phyloP scores from a whole-genome alignment of 2,797 vertebrate genomes.

The Macropus fuliginosus region DNA sequence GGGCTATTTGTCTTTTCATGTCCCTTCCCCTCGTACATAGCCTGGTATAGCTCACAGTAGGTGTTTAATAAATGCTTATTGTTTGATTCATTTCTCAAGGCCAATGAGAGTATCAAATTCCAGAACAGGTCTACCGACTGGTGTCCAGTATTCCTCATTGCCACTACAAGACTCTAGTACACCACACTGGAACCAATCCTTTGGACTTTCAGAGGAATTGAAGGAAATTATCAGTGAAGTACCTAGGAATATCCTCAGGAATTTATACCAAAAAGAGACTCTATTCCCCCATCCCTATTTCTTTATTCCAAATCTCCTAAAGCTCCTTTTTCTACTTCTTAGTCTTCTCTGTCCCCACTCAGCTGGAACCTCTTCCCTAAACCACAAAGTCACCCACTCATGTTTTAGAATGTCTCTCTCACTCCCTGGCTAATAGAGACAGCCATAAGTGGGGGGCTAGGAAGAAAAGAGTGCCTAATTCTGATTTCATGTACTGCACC shows the following conservation, averaged over 20 bases:
- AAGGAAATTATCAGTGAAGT: neutral
- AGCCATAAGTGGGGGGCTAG: no score
- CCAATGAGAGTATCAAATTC: neutral
- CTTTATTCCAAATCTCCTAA: neutral
- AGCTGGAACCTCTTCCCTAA: neutral
- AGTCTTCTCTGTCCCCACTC: neutral
- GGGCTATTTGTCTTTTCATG: no score
- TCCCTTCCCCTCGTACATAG: no score
- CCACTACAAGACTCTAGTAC: neutral
- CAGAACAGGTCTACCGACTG: neutral
- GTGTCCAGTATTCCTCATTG: neutral
- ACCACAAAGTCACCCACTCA: neutral
- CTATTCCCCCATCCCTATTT: neutral
- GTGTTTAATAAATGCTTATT: neutral
- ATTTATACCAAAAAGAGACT: neutral
- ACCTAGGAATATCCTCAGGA: neutral
- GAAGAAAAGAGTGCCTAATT: neutral
- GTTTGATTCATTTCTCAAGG: neutral
- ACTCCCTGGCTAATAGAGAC: neutral
- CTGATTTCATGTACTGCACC: neutral
- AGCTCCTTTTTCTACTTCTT: neutral
- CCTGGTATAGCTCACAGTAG: no score
- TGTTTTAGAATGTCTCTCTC: neutral
- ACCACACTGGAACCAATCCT: neutral
- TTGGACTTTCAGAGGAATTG: neutral